Evolutionary conservation across 2,797 vertebrate genomes (phyloP), one percentile per base, ranked within the genome.

Genomic region (Oophaga sylvatica): DNA sequence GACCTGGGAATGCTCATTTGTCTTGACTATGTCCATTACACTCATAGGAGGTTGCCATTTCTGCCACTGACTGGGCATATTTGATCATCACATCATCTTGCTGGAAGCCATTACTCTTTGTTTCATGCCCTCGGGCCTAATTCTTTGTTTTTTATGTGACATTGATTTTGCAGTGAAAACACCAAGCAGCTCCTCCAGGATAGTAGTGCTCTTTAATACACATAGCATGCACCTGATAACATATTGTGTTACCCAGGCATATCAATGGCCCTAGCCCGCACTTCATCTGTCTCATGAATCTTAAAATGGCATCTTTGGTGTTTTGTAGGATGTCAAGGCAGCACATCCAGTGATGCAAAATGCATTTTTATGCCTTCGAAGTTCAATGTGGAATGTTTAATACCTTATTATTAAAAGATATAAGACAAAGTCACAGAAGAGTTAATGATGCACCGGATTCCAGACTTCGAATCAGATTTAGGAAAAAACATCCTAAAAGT

Each of bases 141-240:
- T 35, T 71, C 31, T 41, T 41, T 4, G 11, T 68, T 68, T 71
- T 41, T 41, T 41, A 71, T 71, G 68, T 71, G 29, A 71, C 68
- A 71, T 71, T 71, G 68, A 71, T 71, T 71, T 71, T 35, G 35
- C 68, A 71, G 16, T 71, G 31, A 71, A 71, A 35, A 71, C 7
- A 71, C 68, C 57, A 35, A 15, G 29, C 17, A 71, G 31, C 29
- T 35, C 29, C 68, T 71, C 16, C 31, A 71, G 68, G 68, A 71
- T 19, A 35, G 15, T 0, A 35, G 16, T 35, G 29, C 16, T 71
- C 29, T 71, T 71, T 35, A 71, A 71, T 71, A 71, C 31, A 71
- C 29, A 71, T 35, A 19, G 17, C 68, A 71, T 35, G 68, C 31
- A 71, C 68, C 31, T 9, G 67, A 16, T 70, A 31, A 70, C 67